Evolutionary conservation across 2,113 vertebrate species (phyloP).

Genomic region (Upupa epops): DNA sequence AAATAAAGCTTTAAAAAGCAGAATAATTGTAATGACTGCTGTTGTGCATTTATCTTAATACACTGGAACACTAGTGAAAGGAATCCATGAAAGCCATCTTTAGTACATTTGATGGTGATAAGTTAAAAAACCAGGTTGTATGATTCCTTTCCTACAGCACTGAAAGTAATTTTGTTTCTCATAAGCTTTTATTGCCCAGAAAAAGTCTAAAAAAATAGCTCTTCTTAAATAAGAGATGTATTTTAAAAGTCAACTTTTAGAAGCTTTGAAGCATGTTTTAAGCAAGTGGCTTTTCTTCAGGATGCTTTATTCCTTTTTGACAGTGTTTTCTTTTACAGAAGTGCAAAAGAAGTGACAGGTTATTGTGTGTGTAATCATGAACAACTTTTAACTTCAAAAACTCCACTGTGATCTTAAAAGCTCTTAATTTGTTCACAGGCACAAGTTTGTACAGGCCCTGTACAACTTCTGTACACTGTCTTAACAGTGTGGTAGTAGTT

Average conservation of each 20-base stretch:
- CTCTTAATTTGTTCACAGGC: slow-evolving; percentile 78
- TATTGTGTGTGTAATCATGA: slow-evolving; percentile 78
- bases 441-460: slow-evolving; percentile 75
- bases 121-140: background rate
- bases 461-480: slow-evolving; percentile 55
- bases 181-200: background rate
- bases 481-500: slow-evolving; percentile 25
- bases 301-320: slow-evolving; percentile 66
- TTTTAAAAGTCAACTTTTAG: slow-evolving; percentile 48
- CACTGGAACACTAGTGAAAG: background rate
- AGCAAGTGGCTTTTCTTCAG: slow-evolving; percentile 59
- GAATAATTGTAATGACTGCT: background rate
- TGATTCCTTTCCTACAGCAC: background rate
- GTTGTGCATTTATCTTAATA: background rate
- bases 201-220: slow-evolving; percentile 1
- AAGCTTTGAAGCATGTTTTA: slow-evolving; percentile 59
- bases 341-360: slow-evolving; percentile 78
- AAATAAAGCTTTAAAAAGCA: background rate
- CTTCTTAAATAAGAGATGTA: background rate
- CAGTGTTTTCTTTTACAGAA: slow-evolving; percentile 76
- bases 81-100: background rate
- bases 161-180: background rate
- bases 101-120: background rate
- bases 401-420: slow-evolving; percentile 76
- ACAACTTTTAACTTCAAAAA: slow-evolving; percentile 82